Percentiles rank a stretch among this genome's conserved stretches.
Conservation (phyloP, 2,888 invertebrate genomes). For the Drosophila flavopinicola region DNA sequence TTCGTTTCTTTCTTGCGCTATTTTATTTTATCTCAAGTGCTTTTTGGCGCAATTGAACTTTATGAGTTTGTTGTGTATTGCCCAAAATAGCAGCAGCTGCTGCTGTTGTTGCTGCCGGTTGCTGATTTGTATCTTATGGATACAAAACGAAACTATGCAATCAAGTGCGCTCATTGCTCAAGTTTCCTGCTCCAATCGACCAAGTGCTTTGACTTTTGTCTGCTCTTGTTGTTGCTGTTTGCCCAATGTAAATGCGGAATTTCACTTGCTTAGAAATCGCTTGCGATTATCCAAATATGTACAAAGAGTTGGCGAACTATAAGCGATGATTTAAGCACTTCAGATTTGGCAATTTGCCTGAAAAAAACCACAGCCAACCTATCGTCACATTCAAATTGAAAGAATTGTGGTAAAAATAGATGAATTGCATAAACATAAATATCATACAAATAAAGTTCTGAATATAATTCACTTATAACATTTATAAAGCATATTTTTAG, state of each 20-base stretch:
- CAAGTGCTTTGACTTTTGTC: conserved; percentile 51
- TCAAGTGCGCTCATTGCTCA: conserved; percentile 68
- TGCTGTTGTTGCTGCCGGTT: conserved; percentile 8
- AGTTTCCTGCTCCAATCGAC: conserved; percentile 66
- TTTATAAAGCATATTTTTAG: too few species aligned
- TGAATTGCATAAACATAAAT: not conserved
- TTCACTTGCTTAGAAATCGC: conserved; percentile 45
- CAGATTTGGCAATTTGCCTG: conserved; percentile 22
- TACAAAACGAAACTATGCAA: conserved; percentile 51
- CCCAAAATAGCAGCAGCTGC: conserved; percentile 53
- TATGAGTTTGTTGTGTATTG: conserved; percentile 58
- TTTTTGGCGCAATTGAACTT: conserved; percentile 63
- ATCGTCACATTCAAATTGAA: not conserved
- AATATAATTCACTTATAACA: too few species aligned
- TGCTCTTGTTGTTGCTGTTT: conserved; percentile 22
- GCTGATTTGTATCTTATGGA: conserved; percentile 59
- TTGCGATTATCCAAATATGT: conserved; percentile 39
- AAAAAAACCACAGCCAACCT: not conserved
- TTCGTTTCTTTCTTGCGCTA: conserved; percentile 3
- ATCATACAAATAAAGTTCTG: too few species aligned
- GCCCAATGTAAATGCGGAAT: conserved; percentile 51
- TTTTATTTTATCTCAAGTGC: conserved; percentile 48
- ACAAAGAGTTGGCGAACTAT: conserved; percentile 21
- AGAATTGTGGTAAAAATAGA: conserved; percentile 14
- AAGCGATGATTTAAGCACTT: conserved; percentile 33